Percentiles rank a stretch among this genome's conserved stretches.
phyloP scores from a whole-genome alignment of 2,113 vertebrate species.

The Ammodytes marinus region DNA sequence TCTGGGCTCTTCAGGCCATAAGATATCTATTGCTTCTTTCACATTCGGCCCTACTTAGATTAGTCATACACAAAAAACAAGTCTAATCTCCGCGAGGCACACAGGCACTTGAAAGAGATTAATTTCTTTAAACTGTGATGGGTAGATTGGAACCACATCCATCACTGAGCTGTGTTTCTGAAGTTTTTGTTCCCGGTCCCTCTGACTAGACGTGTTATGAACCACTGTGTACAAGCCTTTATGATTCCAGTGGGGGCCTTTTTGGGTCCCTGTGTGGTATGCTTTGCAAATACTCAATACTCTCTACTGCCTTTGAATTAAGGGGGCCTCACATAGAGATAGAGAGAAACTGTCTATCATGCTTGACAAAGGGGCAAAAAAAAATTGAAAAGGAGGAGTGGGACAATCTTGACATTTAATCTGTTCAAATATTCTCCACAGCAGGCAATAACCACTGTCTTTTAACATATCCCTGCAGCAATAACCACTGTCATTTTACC shows the following conservation, averaged over 20 bases:
- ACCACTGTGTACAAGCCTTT: conserved; percentile 65
- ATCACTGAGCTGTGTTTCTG: conserved; percentile 60
- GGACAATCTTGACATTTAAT: conserved; percentile 82
- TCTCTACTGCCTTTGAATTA: conserved; percentile 74
- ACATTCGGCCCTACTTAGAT: conserved; percentile 44
- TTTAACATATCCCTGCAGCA: conserved; percentile 65
- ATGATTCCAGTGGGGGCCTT: conserved; percentile 65
- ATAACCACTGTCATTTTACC: conserved; percentile 67
- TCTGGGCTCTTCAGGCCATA: conserved; percentile 6
- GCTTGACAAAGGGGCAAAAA: conserved; percentile 83
- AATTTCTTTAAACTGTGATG: conserved; percentile 42
- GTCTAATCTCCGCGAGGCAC: conserved; percentile 58
- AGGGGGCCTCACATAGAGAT: conserved; percentile 78
- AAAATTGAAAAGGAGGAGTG: conserved; percentile 75
- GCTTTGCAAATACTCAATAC: conserved; percentile 78
- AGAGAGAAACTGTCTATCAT: conserved; percentile 86
- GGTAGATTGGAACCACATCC: conserved; percentile 63
- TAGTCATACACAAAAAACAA: conserved; percentile 49
- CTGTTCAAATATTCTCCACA: conserved; percentile 80
- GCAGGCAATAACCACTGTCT: conserved; percentile 71
- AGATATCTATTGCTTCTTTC: conserved; percentile 29
- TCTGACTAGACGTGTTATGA: conserved; percentile 68
- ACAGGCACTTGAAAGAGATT: conserved; percentile 62
- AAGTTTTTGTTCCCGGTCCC: conserved; percentile 58
- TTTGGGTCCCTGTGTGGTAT: conserved; percentile 79